Base-by-base conservation (phyloP, 2,113 vertebrate species). In the Blennius ocellaris region DNA sequence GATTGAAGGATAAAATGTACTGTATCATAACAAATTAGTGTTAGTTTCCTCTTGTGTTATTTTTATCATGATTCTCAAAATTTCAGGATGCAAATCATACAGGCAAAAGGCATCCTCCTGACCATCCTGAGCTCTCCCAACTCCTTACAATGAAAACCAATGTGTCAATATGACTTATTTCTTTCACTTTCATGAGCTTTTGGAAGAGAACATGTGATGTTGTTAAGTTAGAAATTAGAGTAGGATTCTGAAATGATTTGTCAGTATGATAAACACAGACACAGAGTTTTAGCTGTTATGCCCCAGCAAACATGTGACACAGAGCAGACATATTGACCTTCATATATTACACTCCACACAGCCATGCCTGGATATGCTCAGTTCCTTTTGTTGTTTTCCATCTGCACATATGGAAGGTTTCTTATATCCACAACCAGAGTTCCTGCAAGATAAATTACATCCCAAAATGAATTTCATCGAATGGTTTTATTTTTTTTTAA, bases 381-480 rank as follows among this genome's bases (percentile, higher is more conserved):
- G 1, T 47, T 30, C 62, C 49, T 69, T 69, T 75, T 76, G 74
- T 73, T 67, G 52, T 43, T 52, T 30, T 81, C 15, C 74, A 81
- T 78, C 66, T 80, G 74, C 64, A 37, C 71, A 90, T 81, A 76
- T 90, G 90, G 83, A 79, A 86, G 40, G 62, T 7, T 82, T 92
- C 82, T 73, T 60, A 61, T 55, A 61, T 36, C 8, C 45, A 59
- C 53, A 40, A 15, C 66, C 59, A 30, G 21, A 30, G 21, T 30
- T 77, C 30, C 30, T n/a, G 49, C 47, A 61, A 64, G 39, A 64
- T 7, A 38, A 39, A 44, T 62, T 54, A 44, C 59, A 52, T 61
- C 14, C 37, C 50, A 52, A 40, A 11, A 41, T 7, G 9, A 37
- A 51, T 84, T 76, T 80, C 72, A 84, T 83, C 73, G 62, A 15